A percentile compares a stretch with the other conserved stretches of the same genome.
phyloP scores from a whole-genome alignment of 2,888 invertebrate genomes.

The Nycteola revayana region DNA sequence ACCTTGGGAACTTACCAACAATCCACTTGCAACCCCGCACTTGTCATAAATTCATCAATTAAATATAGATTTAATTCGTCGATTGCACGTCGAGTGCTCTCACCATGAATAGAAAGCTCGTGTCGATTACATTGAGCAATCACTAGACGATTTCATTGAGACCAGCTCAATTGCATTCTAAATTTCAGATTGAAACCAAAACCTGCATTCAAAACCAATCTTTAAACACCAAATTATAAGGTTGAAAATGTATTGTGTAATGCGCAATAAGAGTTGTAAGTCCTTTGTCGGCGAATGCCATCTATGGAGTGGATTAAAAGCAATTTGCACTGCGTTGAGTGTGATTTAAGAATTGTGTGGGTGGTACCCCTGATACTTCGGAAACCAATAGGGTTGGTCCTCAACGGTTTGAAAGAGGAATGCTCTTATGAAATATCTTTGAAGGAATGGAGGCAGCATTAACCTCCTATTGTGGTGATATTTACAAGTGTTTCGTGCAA shows the following conservation, averaged over 20 bases:
- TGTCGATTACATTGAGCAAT: constrained; percentile 56
- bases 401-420: constrained; percentile 19
- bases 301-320: constrained; percentile 72
- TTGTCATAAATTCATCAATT: constrained; percentile 27
- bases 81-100: constrained; percentile 24
- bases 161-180: constrained; percentile 52
- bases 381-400: constrained; percentile 27
- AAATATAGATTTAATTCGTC: constrained; percentile 40
- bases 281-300: constrained; percentile 58
- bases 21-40: background rate
- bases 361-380: constrained; percentile 29
- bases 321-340: constrained; percentile 64
- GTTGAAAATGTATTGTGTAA: constrained; percentile 7
- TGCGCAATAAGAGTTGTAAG: constrained; percentile 28
- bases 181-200: constrained; percentile 36
- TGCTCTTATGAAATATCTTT: constrained; percentile 21
- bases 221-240: constrained; percentile 17
- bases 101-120: constrained; percentile 36
- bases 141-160: constrained; percentile 52
- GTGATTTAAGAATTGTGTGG: constrained; percentile 53
- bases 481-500: no score
- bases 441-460: constrained; percentile 1
- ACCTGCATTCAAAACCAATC: constrained; percentile 12
- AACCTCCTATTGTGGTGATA: no score
- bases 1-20: no score